A percentile compares a stretch with the other conserved stretches of the same genome.
Evolutionary conservation across 2,113 vertebrate genomes (phyloP).

Genomic region (Epinephelus moara): DNA sequence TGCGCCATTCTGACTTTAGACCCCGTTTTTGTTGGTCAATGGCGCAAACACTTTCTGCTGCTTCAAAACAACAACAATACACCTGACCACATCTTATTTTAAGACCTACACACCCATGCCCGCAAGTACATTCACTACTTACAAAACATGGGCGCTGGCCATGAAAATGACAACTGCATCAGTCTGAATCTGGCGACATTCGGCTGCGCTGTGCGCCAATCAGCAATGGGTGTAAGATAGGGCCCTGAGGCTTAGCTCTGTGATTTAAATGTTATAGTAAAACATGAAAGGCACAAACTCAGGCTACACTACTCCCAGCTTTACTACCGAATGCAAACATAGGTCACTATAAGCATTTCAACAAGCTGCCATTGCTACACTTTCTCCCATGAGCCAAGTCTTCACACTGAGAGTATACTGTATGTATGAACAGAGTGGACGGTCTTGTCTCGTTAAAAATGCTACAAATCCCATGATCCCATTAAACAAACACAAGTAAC

Average conservation of each 20-base stretch:
- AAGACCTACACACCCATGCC: no score
- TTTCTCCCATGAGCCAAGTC: not conserved
- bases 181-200: no score
- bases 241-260: not conserved
- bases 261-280: not conserved
- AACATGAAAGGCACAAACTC: not conserved
- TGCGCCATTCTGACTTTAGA: no score
- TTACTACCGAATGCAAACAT: not conserved
- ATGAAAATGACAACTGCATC: no score
- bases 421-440: not conserved
- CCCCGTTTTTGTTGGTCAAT: no score
- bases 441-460: constrained; percentile 31
- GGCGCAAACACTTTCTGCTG: no score
- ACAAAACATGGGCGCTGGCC: no score
- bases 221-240: no score
- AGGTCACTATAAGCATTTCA: constrained; percentile 11
- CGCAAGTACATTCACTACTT: no score
- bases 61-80: no score
- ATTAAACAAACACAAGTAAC: constrained; percentile 49
- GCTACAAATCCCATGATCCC: constrained; percentile 33
- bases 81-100: no score
- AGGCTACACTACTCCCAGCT: not conserved
- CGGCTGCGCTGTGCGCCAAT: no score
- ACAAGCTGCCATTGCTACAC: not conserved
- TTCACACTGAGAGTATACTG: not conserved